Evolutionary conservation across 2,888 invertebrate genomes (phyloP).

Genomic region (Apotomis capreana): DNA sequence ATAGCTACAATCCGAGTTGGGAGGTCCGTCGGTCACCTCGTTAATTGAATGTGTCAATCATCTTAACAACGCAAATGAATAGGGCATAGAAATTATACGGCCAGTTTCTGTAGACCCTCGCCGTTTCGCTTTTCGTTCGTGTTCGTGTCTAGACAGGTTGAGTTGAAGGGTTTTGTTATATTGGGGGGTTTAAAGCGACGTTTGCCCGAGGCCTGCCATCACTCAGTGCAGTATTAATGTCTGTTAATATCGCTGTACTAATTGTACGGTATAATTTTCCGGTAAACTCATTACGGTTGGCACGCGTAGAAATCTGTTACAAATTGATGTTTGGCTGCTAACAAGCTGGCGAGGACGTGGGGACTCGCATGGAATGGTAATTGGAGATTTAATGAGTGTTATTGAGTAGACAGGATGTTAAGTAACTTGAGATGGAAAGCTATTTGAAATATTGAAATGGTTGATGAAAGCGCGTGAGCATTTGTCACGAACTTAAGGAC

Average conservation of each 20-base stretch:
- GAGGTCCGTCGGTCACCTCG: conserved; percentile 84
- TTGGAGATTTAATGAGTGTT: conserved; percentile 32
- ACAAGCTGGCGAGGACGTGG: conserved; percentile 46
- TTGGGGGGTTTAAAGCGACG: conserved; percentile 59
- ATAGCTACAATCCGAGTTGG: conserved; percentile 76
- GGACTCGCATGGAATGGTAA: conserved; percentile 31
- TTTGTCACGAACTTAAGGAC: neutral
- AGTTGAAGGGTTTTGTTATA: conserved; percentile 45
- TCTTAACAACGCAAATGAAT: conserved; percentile 87
- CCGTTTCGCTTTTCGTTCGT: conserved; percentile 10
- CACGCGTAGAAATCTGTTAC: conserved; percentile 61
- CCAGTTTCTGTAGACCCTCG: conserved; percentile 30
- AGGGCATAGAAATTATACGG: conserved; percentile 60
- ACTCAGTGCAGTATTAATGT: conserved; percentile 68
- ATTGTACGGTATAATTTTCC: conserved; percentile 71
- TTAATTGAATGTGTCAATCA: conserved; percentile 93
- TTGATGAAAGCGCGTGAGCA: neutral
- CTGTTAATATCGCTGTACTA: conserved; percentile 71
- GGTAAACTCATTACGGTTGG: conserved; percentile 76
- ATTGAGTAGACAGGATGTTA: conserved; percentile 35
- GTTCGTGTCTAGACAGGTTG: conserved; percentile 39
- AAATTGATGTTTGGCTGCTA: conserved; percentile 54
- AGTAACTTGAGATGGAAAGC: conserved; percentile 23
- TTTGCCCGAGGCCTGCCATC: conserved; percentile 70
- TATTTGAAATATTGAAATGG: conserved; percentile 20